These are phyloP conservation scores for Micrasema longulum DNA, from an alignment of 1,140 invertebrate genomes.

Conservation along the genomic window DNA sequence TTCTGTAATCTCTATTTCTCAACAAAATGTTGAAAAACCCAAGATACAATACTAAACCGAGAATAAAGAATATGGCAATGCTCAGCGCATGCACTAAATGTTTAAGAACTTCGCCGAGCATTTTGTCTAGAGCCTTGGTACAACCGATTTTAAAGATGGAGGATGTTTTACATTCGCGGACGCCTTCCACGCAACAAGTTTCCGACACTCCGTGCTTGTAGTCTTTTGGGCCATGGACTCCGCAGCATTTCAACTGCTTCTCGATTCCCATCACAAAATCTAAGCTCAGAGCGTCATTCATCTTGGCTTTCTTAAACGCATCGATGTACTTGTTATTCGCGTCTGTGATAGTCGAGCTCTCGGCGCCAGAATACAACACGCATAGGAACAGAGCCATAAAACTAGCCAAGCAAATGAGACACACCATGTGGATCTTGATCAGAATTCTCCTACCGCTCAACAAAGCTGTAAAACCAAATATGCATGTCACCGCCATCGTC, in stretches of 20 bases:
- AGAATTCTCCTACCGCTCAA: background rate
- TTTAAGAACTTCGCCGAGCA: background rate
- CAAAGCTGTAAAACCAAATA: background rate
- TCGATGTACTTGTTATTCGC: background rate
- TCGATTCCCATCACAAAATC: background rate
- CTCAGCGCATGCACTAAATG: background rate
- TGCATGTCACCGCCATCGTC: background rate
- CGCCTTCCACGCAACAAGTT: background rate
- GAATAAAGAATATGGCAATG: background rate
- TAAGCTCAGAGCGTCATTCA: background rate
- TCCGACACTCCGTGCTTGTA: background rate
- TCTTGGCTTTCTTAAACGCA: background rate
- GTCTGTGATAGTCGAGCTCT: background rate
- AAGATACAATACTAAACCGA: background rate
- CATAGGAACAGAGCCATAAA: background rate
- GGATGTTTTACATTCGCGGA: no score
- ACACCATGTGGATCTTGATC: background rate
- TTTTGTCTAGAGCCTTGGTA: background rate
- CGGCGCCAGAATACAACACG: background rate
- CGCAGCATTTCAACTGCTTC: background rate
- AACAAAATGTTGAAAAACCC: background rate
- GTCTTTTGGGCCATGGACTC: background rate
- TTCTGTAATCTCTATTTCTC: background rate
- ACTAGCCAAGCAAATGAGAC: background rate
- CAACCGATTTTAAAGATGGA: no score